Evolutionary conservation across 1,140 invertebrate genomes (phyloP).

Genomic region (Formica exsecta): DNA sequence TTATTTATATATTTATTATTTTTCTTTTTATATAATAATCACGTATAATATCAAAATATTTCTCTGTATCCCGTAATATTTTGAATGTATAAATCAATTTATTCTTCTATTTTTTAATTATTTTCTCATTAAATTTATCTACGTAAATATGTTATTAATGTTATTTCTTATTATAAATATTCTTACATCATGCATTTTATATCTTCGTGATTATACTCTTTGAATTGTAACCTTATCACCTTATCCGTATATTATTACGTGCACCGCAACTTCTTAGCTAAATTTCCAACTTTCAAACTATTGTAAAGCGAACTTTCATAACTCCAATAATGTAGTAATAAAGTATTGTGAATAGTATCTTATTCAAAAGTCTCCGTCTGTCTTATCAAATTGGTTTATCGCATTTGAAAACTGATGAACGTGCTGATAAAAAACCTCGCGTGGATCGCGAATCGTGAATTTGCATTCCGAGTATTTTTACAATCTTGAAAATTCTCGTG

Average conservation of each 20-base stretch:
- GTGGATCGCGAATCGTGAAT: neutral
- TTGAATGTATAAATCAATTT: too few species aligned
- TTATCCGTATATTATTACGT: slow-evolving; percentile 37
- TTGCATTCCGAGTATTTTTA: neutral
- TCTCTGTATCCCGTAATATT: too few species aligned
- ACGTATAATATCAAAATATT: too few species aligned
- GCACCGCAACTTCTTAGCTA: slow-evolving; percentile 31
- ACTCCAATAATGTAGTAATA: slow-evolving; percentile 43
- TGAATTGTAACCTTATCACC: slow-evolving; percentile 37
- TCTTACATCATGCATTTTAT: too few species aligned
- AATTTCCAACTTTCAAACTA: slow-evolving; percentile 47
- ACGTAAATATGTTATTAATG: too few species aligned
- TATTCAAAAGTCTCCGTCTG: slow-evolving; percentile 22
- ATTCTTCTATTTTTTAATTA: too few species aligned
- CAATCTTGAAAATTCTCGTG: slow-evolving; percentile 15
- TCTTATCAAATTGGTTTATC: slow-evolving; percentile 45
- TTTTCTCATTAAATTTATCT: too few species aligned
- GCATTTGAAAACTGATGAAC: neutral
- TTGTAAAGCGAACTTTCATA: slow-evolving; percentile 57
- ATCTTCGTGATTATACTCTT: neutral
- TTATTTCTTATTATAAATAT: too few species aligned
- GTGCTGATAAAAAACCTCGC: neutral
- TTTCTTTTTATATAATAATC: too few species aligned
- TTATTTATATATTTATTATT: too few species aligned
- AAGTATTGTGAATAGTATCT: slow-evolving; percentile 50